These are phyloP conservation scores for Enteromius trimaculatus DNA, from an alignment of 2,797 vertebrate species.

Conservation along the genomic window DNA sequence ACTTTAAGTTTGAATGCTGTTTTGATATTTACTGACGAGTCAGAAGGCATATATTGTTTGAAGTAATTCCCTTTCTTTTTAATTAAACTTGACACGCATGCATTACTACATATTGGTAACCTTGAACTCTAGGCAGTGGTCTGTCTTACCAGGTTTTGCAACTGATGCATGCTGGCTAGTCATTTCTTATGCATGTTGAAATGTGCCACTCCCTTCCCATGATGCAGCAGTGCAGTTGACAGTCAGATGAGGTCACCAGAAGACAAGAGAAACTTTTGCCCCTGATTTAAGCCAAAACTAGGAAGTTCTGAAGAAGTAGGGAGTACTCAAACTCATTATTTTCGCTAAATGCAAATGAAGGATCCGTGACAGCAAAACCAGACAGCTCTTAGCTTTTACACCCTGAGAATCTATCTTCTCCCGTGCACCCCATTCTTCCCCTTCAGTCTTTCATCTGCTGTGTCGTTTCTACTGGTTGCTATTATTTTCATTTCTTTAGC, in stretches of 20 bases:
- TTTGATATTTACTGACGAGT: not conserved
- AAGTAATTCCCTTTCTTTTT: not conserved
- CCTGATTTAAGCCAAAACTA: not conserved
- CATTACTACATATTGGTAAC: too few species aligned
- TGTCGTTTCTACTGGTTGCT: constrained; percentile 64
- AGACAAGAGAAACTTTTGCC: not conserved
- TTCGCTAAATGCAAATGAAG: not conserved
- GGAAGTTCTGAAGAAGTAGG: not conserved
- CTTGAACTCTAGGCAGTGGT: not conserved
- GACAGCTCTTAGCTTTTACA: constrained; percentile 60
- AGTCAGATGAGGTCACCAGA: constrained; percentile 17
- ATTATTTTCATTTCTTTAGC: constrained; percentile 79
- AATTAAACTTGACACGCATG: not conserved
- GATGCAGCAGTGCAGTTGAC: constrained; percentile 23
- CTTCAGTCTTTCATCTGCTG: constrained; percentile 74
- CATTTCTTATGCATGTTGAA: not conserved
- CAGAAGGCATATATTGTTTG: not conserved
- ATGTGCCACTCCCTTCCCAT: constrained; percentile 8
- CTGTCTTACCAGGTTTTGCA: not conserved
- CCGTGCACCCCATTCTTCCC: constrained; percentile 60
- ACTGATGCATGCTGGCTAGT: not conserved
- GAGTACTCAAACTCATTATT: not conserved
- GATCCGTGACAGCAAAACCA: not conserved
- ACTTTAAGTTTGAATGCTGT: not conserved
- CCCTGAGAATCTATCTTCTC: constrained; percentile 45